Evolutionary conservation across 1,140 invertebrate species (phyloP), one percentile per base, ranked within the genome.

Genomic region (Hyphantria cunea): DNA sequence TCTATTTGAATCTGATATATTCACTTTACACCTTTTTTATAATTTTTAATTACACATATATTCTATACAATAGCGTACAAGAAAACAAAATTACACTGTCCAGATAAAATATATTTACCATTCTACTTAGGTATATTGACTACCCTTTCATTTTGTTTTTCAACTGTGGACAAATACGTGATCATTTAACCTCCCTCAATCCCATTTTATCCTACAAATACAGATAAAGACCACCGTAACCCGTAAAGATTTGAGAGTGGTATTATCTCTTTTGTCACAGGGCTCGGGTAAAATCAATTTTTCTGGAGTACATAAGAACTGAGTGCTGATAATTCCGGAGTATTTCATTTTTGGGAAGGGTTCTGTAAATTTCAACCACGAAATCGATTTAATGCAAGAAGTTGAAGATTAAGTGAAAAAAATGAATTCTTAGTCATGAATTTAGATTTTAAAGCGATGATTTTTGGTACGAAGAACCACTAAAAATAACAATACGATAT

Each of bases 201-300:
- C 37, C 51, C 51, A 34, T 52, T 52, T 49, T 14, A 58, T 44
- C 45, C 55, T 44, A 58, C 48, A 32, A 45, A 58, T 58, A 58
- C 45, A 58, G 55, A 58, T 56, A 56, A 56, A 56, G 54, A 37
- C 44, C 54, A 56, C 45, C 49, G 33, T 25, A 33, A 58, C 45
- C 55, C 45, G n/a, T 39, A 49, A 58, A 58, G 55, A 58, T 58
- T 58, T 58, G 55, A 9, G 34, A 44, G 12, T 13, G 52, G 45
- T 15, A 49, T 58, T 49, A 58, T 58, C 33, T 47, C 41, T 37
- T 56, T 56, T 56, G 47, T 56, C 54, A 56, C 44, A 54, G 25
- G 12, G 54, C 45, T 56, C 17, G 42, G 44, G 13, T 5, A 47
- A 56, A 56, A 56, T 47, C 54, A 47, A 56, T 56, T 56, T 56